These are phyloP conservation scores for Cyclina sinensis DNA, from an alignment of 1,140 invertebrate species.

Conservation along the genomic window DNA sequence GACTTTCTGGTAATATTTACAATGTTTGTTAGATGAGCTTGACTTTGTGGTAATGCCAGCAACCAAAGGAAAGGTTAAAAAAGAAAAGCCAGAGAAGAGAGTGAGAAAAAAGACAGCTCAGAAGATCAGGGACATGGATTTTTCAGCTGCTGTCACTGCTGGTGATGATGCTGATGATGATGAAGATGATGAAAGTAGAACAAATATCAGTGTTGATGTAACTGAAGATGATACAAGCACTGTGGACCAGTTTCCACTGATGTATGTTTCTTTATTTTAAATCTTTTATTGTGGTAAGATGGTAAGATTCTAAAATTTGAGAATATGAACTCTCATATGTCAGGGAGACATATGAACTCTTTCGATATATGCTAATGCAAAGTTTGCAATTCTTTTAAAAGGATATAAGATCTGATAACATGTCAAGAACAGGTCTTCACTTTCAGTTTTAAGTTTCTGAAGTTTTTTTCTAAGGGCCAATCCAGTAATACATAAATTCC, in stretches of 20 bases:
- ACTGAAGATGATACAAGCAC: slow-evolving; percentile 62
- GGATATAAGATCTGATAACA: too few relatives aligned
- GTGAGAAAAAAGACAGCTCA: slow-evolving; percentile 45
- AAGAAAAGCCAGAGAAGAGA: slow-evolving; percentile 40
- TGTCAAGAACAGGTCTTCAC: too few relatives aligned
- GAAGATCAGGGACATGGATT: slow-evolving; percentile 57
- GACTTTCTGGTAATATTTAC: too few relatives aligned
- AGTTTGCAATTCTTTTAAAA: too few relatives aligned
- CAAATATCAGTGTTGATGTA: slow-evolving; percentile 52
- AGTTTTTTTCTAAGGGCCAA: too few relatives aligned
- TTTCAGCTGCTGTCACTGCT: neutral
- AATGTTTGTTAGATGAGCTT: slow-evolving; percentile 47
- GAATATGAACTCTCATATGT: too few relatives aligned
- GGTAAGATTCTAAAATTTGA: neutral
- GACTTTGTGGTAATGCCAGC: neutral
- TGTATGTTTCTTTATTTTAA: neutral
- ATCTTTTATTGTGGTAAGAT: neutral
- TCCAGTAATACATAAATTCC: too few relatives aligned
- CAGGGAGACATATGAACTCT: too few relatives aligned
- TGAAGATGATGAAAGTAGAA: slow-evolving; percentile 48
- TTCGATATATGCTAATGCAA: too few relatives aligned
- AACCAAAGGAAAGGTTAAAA: slow-evolving; percentile 46
- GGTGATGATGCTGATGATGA: slow-evolving; percentile 27
- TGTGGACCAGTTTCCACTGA: slow-evolving; percentile 51
- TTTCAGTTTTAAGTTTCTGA: too few relatives aligned